phyloP scores from a whole-genome alignment of 2,797 vertebrate species.

The Loriculus beryllinus region DNA sequence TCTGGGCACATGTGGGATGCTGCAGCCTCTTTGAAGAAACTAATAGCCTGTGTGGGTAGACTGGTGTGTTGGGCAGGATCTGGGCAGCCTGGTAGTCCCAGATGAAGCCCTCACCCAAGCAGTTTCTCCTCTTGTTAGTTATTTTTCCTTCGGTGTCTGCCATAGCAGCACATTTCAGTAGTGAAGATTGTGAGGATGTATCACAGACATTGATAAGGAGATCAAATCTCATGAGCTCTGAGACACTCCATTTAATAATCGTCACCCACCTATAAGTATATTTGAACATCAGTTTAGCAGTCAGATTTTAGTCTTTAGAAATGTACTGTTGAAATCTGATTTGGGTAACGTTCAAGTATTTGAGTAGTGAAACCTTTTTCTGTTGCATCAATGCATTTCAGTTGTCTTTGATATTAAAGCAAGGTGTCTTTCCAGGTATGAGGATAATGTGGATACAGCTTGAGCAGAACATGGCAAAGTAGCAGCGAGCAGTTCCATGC shows the following conservation, averaged over 20 bases:
- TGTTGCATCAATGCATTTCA: not conserved
- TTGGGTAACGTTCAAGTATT: not conserved
- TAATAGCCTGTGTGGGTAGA: not conserved
- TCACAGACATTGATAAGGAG: not conserved
- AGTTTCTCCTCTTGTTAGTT: not conserved
- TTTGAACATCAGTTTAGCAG: not conserved
- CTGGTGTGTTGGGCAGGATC: not conserved
- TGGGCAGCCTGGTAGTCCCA: not conserved
- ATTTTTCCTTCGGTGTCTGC: not conserved
- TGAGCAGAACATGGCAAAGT: not conserved
- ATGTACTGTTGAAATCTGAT: not conserved
- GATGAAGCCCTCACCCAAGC: not conserved
- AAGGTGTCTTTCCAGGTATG: not conserved
- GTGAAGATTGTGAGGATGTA: not conserved
- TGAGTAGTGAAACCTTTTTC: not conserved
- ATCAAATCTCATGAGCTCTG: not conserved
- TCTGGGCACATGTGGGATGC: not conserved
- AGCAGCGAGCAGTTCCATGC: fast-evolving
- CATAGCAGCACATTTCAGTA: not conserved
- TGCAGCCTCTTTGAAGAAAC: not conserved
- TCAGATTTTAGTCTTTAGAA: not conserved
- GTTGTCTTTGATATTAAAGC: not conserved
- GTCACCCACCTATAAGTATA: not conserved
- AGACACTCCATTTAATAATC: not conserved
- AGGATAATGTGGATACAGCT: not conserved